Evolutionary conservation across 2,888 invertebrate genomes (phyloP).

Genomic region (Melolontha melolontha): DNA sequence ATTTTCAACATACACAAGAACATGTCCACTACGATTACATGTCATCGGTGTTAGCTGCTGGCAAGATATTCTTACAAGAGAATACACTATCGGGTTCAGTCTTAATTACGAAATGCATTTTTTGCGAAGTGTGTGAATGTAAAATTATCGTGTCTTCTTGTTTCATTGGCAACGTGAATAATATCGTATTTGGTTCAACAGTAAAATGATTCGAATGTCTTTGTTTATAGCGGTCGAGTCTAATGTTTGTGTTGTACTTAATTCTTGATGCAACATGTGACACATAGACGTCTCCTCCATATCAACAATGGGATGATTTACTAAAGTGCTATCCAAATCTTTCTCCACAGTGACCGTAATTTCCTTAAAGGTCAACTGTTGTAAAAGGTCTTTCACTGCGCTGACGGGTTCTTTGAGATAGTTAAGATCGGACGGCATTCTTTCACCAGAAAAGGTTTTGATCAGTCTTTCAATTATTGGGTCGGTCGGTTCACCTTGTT

Average conservation of each 20-base stretch:
- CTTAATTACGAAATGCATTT: constrained; percentile 34
- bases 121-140: constrained; percentile 22
- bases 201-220: constrained; percentile 19
- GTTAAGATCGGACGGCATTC: constrained; percentile 57
- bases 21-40: constrained; percentile 30
- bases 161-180: constrained; percentile 39
- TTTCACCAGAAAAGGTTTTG: constrained; percentile 56
- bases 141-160: constrained; percentile 39
- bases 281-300: constrained; percentile 59
- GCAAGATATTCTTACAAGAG: constrained; percentile 35
- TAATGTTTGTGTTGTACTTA: constrained; percentile 31
- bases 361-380: constrained; percentile 57
- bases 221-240: constrained; percentile 7
- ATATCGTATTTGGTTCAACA: constrained; percentile 40
- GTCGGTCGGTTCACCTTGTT: constrained; percentile 50
- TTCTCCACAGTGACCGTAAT: constrained; percentile 61
- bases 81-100: constrained; percentile 28
- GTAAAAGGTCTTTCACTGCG: constrained; percentile 55
- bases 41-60: constrained; percentile 5
- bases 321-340: constrained; percentile 59
- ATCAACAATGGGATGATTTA: constrained; percentile 55
- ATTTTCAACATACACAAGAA: constrained; percentile 38
- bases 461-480: constrained; percentile 52
- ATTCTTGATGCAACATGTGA: constrained; percentile 57
- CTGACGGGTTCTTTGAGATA: constrained; percentile 57